phyloP scores from a whole-genome alignment of 2,888 invertebrate genomes.

The Drosophila affinis region DNA sequence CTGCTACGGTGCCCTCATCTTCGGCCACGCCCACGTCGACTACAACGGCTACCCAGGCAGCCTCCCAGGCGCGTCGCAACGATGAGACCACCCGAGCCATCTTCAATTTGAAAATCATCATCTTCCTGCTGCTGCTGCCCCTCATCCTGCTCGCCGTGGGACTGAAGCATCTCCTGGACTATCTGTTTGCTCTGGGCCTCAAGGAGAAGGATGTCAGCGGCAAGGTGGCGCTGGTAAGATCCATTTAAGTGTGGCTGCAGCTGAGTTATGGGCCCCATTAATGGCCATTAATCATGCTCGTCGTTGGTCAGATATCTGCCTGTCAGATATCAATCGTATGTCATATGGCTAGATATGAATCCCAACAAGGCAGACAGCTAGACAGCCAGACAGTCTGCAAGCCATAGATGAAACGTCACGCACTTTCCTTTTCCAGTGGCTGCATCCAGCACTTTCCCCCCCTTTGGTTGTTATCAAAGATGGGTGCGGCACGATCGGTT shows the following conservation, averaged over 20 bases:
- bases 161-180: conserved; percentile 82
- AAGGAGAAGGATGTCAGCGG: conserved; percentile 82
- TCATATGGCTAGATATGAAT: conserved; percentile 2
- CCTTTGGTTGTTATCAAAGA: conserved; percentile 11
- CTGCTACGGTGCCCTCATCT: conserved; percentile 35
- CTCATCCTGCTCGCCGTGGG: conserved; percentile 79
- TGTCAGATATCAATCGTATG: conserved; percentile 9
- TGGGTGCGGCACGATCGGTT: conserved; percentile 38
- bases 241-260: background rate
- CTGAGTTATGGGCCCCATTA: background rate
- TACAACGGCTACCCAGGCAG: conserved; percentile 24
- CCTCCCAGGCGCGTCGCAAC: conserved; percentile 61
- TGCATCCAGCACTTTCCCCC: conserved; percentile 29
- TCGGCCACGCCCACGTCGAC: conserved; percentile 39
- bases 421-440: conserved; percentile 66
- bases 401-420: conserved; percentile 47
- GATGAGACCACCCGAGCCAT: conserved; percentile 79
- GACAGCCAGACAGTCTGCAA: conserved; percentile 4
- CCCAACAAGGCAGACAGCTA: background rate
- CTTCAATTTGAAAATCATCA: conserved; percentile 79
- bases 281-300: conserved; percentile 7
- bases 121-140: conserved; percentile 78
- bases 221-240: conserved; percentile 83
- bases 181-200: conserved; percentile 76
- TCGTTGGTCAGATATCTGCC: conserved; percentile 1